A percentile compares a stretch with the other conserved stretches of the same genome.
Evolutionary conservation across 2,113 vertebrate genomes (phyloP).

Genomic region (Amblyopsis rosae): DNA sequence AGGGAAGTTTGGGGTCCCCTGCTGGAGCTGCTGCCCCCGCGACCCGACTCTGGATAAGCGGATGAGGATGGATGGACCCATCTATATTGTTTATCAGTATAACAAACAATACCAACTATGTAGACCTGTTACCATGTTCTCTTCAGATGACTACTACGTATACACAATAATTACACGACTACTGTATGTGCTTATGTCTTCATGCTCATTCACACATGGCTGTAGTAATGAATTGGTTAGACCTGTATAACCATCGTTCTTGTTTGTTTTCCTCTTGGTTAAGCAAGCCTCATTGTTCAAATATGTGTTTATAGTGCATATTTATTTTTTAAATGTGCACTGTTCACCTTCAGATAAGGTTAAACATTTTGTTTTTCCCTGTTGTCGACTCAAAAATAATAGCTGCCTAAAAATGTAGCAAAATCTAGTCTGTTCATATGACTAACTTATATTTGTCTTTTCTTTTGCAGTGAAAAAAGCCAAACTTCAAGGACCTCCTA

Average conservation of each 20-base stretch:
- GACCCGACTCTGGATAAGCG: too few relatives aligned
- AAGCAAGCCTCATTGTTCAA: not conserved
- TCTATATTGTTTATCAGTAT: not conserved
- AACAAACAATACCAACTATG: not conserved
- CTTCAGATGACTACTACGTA: not conserved
- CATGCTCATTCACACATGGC: not conserved
- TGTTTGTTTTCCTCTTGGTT: constrained; percentile 1
- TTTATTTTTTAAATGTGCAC: not conserved
- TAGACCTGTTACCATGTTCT: not conserved
- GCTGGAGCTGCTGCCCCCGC: too few relatives aligned
- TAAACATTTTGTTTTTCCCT: not conserved
- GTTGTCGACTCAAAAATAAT: not conserved
- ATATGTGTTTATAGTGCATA: not conserved
- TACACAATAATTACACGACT: not conserved
- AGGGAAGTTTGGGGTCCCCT: too few relatives aligned
- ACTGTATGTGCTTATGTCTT: not conserved
- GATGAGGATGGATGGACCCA: too few relatives aligned
- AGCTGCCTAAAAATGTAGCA: not conserved
- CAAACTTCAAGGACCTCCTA: constrained; percentile 72
- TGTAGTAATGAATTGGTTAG: constrained; percentile 18
- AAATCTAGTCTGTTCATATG: not conserved
- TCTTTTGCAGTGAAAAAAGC: constrained; percentile 79
- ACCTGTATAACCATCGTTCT: constrained; percentile 7
- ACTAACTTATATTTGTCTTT: constrained; percentile 23
- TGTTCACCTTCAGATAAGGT: not conserved